phyloP scores from a whole-genome alignment of 2,797 vertebrate genomes.

The Phataginus tetradactyla region DNA sequence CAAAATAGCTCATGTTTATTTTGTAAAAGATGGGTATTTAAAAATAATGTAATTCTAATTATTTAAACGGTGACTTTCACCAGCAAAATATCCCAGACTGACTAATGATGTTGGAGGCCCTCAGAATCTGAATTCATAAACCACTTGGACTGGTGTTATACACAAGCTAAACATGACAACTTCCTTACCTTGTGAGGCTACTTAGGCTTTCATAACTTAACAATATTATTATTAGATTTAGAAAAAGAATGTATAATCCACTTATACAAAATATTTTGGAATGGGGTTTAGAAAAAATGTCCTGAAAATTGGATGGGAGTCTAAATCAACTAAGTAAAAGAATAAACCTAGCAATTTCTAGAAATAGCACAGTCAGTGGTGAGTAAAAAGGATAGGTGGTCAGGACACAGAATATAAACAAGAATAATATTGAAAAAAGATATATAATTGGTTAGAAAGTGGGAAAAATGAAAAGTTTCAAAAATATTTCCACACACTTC shows the following conservation, averaged over 20 bases:
- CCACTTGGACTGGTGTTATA: neutral
- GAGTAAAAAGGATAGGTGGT: neutral
- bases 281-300: neutral
- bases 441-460: neutral
- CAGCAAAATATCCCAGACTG: neutral
- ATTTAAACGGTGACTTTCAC: neutral
- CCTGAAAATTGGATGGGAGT: neutral
- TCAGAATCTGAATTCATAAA: neutral
- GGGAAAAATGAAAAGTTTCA: neutral
- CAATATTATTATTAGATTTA: neutral
- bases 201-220: neutral
- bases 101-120: neutral
- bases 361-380: neutral
- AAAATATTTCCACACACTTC: neutral
- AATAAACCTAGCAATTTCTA: neutral
- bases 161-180: neutral
- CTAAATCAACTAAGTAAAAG: neutral
- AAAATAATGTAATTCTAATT: neutral
- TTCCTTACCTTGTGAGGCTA: neutral
- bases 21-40: neutral
- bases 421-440: neutral
- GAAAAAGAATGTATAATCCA: neutral
- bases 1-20: neutral
- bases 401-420: neutral
- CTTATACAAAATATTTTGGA: neutral